These are phyloP conservation scores for Brevimyrus niger DNA, from an alignment of 2,113 vertebrate species.

Conservation along the genomic window DNA sequence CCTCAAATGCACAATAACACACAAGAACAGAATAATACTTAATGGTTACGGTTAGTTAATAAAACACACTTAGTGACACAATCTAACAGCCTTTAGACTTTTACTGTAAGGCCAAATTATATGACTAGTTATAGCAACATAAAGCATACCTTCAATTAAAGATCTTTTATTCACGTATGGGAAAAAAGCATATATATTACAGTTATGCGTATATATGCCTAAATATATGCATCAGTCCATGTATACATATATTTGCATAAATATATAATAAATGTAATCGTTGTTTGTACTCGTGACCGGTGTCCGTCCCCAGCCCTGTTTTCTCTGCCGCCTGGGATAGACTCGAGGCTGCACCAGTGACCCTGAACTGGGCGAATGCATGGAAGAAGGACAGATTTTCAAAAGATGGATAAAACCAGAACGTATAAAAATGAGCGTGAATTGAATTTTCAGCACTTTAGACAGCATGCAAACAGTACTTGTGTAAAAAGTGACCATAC, in stretches of 20 bases:
- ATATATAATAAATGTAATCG: background rate
- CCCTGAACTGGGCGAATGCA: background rate
- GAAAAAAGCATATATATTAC: background rate
- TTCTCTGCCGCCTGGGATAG: background rate
- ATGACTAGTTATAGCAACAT: background rate
- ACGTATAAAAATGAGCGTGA: background rate
- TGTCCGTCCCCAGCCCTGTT: background rate
- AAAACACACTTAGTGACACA: background rate
- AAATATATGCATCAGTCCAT: background rate
- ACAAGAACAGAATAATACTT: too few relatives aligned
- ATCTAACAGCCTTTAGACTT: background rate
- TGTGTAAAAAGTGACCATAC: background rate
- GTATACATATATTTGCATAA: background rate
- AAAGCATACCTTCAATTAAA: background rate
- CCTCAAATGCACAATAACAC: too few relatives aligned
- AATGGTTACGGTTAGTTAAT: too few relatives aligned
- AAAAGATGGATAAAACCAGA: background rate
- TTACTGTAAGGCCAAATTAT: background rate
- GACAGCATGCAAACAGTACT: background rate
- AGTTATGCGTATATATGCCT: background rate
- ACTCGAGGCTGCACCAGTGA: background rate
- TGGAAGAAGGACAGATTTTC: background rate
- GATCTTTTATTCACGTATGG: background rate
- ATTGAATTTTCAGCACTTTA: background rate
- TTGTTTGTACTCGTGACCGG: background rate